phyloP scores from a whole-genome alignment of 2,888 invertebrate species.

The Unio pictorum region DNA sequence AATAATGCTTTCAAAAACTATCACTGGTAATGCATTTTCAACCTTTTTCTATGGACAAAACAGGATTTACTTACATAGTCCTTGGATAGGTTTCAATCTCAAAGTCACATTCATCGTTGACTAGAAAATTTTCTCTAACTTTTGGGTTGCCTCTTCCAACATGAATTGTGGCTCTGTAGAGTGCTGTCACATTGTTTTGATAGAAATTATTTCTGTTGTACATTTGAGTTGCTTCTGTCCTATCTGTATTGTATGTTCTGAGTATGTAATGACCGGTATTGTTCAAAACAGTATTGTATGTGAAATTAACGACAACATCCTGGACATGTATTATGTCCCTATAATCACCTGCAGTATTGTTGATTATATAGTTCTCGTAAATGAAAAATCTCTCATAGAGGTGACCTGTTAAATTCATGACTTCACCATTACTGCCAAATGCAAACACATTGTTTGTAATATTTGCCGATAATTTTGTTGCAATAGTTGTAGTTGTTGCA shows the following conservation, averaged over 20 bases:
- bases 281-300: constrained; percentile 86
- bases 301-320: constrained; percentile 66
- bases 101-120: constrained; percentile 96
- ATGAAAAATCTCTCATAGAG: constrained; percentile 94
- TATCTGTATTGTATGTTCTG: constrained; percentile 82
- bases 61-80: constrained; percentile 55
- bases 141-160: constrained; percentile 96
- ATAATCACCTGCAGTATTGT: constrained; percentile 83
- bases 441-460: constrained; percentile 95
- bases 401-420: constrained; percentile 80
- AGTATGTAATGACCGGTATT: constrained; percentile 92
- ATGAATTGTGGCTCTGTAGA: constrained; percentile 81
- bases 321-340: constrained; percentile 82
- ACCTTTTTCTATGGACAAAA: not conserved
- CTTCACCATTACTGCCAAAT: constrained; percentile 87
- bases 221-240: constrained; percentile 50
- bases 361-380: constrained; percentile 92
- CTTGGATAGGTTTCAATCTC: constrained; percentile 95
- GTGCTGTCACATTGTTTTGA: constrained; percentile 74
- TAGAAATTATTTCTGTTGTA: constrained; percentile 73
- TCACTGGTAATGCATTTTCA: not conserved
- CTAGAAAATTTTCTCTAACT: constrained; percentile 94
- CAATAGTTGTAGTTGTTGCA: constrained; percentile 56
- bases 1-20: too few species aligned
- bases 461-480: constrained; percentile 88